Conservation (phyloP, 2,888 invertebrate species). For the Drosophila lutescens region DNA sequence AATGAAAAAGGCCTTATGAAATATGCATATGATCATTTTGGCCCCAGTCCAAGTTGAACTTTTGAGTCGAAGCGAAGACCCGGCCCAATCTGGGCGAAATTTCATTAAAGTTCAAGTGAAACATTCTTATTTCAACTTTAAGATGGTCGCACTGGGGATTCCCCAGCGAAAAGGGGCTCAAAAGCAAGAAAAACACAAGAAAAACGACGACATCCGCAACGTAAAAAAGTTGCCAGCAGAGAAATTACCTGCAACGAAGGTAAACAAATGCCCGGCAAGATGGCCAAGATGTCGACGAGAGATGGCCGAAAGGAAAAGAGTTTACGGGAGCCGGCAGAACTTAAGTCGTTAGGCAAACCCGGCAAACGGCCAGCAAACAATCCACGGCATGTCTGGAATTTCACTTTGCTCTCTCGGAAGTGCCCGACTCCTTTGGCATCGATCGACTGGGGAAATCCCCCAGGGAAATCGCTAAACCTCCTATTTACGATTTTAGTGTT, state of each 20-base stretch:
- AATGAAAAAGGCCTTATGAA: slow-evolving; percentile 63
- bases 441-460: slow-evolving; percentile 7
- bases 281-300: not conserved
- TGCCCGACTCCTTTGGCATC: slow-evolving; percentile 30
- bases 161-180: slow-evolving; percentile 2
- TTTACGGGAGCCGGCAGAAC: slow-evolving; percentile 27
- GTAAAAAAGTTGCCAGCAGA: slow-evolving; percentile 25
- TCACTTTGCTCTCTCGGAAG: slow-evolving; percentile 37
- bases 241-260: slow-evolving; percentile 44
- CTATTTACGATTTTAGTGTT: too few species aligned
- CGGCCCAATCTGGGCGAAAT: slow-evolving; percentile 19
- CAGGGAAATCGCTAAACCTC: not conserved
- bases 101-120: slow-evolving; percentile 65
- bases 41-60: slow-evolving; percentile 18
- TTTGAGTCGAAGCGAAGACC: not conserved
- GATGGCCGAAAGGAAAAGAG: slow-evolving; percentile 16
- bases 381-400: slow-evolving; percentile 39
- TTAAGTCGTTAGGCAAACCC: slow-evolving; percentile 41
- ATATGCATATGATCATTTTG: slow-evolving; percentile 77
- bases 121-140: slow-evolving; percentile 43
- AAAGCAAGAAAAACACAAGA: not conserved
- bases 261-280: slow-evolving; percentile 38
- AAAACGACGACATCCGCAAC: slow-evolving; percentile 19
- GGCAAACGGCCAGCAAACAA: slow-evolving; percentile 24
- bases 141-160: slow-evolving; percentile 55